Conservation (phyloP, 2,113 vertebrate species). For the Pogona vitticeps region DNA sequence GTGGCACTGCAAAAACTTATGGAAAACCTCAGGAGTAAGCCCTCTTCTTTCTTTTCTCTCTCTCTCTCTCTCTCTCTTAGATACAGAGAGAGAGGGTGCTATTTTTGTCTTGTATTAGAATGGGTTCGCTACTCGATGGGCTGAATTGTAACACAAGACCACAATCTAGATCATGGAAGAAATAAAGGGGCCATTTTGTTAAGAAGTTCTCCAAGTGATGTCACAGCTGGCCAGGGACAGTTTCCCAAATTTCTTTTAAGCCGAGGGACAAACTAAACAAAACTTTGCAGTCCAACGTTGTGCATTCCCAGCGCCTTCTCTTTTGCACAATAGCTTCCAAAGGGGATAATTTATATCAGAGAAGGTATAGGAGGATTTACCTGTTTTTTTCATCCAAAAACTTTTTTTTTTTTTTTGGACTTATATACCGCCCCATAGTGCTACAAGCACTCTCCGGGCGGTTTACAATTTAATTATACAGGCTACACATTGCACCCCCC, state of each 20-base stretch:
- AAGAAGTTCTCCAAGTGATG: neutral
- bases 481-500: no score
- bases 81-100: neutral
- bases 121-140: no score
- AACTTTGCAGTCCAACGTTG: neutral
- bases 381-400: neutral
- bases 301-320: no score
- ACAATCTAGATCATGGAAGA: no score
- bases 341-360: neutral
- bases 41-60: neutral
- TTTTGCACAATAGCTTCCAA: neutral
- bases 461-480: no score
- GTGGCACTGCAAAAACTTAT: neutral
- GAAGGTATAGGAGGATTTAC: neutral
- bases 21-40: neutral
- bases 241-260: neutral
- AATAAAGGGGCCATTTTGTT: neutral
- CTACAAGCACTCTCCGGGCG: no score
- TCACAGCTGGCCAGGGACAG: neutral
- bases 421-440: no score
- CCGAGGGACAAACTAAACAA: neutral
- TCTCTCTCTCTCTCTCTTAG: neutral
- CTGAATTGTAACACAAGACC: neutral
- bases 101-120: neutral
- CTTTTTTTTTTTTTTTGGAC: no score